Evolutionary conservation across 2,888 invertebrate species (phyloP).

Genomic region (Malthinus seriepunctatus): DNA sequence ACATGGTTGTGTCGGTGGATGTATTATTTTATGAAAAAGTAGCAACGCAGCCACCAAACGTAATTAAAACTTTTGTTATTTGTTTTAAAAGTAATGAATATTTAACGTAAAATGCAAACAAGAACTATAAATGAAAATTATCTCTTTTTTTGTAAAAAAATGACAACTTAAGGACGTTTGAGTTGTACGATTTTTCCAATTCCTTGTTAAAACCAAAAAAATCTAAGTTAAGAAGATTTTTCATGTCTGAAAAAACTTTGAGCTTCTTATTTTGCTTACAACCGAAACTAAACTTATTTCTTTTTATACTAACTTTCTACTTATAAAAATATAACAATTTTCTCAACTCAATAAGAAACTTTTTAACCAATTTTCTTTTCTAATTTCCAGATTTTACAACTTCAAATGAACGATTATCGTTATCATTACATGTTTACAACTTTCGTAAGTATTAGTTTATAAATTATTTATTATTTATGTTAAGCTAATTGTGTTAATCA

Average conservation of each 20-base stretch:
- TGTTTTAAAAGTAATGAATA: too few species aligned
- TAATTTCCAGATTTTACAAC: constrained; percentile 85
- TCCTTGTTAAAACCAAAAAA: constrained; percentile 1
- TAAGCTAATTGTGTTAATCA: neutral
- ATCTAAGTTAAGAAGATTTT: constrained; percentile 19
- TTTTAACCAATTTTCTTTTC: constrained; percentile 20
- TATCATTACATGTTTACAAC: constrained; percentile 96
- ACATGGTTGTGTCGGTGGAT: too few species aligned
- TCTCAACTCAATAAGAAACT: neutral
- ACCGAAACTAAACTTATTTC: neutral
- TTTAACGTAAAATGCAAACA: too few species aligned
- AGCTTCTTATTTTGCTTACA: constrained; percentile 5
- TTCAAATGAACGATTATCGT: constrained; percentile 94
- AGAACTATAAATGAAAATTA: too few species aligned
- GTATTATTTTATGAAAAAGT: too few species aligned
- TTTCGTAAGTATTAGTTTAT: constrained; percentile 72
- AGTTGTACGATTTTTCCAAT: too few species aligned
- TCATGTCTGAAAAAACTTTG: constrained; percentile 18
- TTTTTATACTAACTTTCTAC: constrained; percentile 1
- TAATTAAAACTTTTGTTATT: too few species aligned
- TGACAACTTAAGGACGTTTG: too few species aligned
- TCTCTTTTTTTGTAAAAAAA: too few species aligned
- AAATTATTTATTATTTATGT: neutral
- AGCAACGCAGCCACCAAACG: too few species aligned
- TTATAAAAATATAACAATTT: too few species aligned